Conservation (phyloP, 1,140 invertebrate species). For the Sitobion miscanthi region DNA sequence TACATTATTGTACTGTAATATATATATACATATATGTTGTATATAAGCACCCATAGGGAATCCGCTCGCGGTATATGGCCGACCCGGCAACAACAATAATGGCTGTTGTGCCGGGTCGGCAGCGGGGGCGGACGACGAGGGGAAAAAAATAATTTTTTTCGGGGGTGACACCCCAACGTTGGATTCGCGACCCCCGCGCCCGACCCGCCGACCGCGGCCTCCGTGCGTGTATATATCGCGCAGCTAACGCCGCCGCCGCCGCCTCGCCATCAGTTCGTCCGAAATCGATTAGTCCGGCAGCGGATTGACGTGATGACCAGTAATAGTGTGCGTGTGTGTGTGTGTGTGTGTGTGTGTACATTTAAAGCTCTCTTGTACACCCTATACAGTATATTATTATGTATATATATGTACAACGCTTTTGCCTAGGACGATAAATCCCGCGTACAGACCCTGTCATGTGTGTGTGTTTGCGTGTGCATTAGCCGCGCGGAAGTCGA, state of each 20-base stretch:
- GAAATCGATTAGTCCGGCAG: conserved; percentile 16
- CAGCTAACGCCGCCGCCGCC: neutral
- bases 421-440: conserved; percentile 55
- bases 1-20: neutral
- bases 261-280: neutral
- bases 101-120: neutral
- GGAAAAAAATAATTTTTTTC: conserved; percentile 42
- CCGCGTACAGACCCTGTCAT: neutral
- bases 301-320: conserved; percentile 48
- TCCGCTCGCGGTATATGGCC: conserved; percentile 25
- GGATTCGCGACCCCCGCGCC: conserved; percentile 48
- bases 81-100: conserved; percentile 30
- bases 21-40: neutral
- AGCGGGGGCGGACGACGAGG: neutral
- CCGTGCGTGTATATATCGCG: neutral
- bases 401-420: neutral
- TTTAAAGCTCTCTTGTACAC: conserved; percentile 33
- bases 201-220: neutral
- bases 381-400: neutral
- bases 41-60: conserved; percentile 8
- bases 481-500: conserved; percentile 40
- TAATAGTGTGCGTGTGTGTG: neutral
- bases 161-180: conserved; percentile 53
- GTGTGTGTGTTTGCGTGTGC: conserved; percentile 1
- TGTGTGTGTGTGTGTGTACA: neutral